These are phyloP conservation scores for Neoitamus cyanurus DNA, from an alignment of 2,888 invertebrate genomes.

Conservation along the genomic window DNA sequence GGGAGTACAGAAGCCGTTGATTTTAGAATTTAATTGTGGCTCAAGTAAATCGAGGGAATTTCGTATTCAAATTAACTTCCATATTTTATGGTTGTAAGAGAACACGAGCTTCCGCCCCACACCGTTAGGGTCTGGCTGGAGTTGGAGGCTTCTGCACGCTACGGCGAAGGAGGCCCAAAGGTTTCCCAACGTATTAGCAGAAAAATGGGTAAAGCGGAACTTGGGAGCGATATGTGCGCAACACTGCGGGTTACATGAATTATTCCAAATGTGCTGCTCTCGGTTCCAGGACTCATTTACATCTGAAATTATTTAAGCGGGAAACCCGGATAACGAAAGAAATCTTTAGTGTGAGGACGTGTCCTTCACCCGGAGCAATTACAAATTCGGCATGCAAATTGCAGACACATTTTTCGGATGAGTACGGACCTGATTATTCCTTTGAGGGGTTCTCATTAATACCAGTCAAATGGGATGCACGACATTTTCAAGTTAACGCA, in stretches of 20 bases:
- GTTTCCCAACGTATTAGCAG: neutral
- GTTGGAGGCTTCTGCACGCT: neutral
- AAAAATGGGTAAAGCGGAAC: neutral
- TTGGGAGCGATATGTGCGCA: neutral
- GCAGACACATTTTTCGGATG: neutral
- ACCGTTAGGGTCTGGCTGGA: neutral
- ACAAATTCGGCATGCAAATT: constrained; percentile 38
- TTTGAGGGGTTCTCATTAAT: neutral
- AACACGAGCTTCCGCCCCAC: constrained; percentile 26
- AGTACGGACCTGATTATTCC: neutral
- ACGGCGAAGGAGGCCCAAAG: neutral
- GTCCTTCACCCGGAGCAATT: neutral
- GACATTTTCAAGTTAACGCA: neutral
- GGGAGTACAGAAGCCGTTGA: constrained; percentile 27
- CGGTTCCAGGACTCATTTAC: constrained; percentile 6
- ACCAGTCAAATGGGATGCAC: neutral
- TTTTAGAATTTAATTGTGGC: constrained; percentile 44
- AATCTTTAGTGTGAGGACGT: neutral
- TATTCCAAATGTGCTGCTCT: neutral
- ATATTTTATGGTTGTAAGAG: constrained; percentile 43
- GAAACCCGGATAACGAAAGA: neutral
- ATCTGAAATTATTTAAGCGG: constrained; percentile 32
- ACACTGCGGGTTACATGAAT: neutral
- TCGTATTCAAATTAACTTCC: constrained; percentile 45
- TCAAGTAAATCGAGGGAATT: constrained; percentile 40